Percentiles rank a stretch among this genome's conserved stretches.
Evolutionary conservation across 2,113 vertebrate species (phyloP).

Genomic region (Arizona elegans): DNA sequence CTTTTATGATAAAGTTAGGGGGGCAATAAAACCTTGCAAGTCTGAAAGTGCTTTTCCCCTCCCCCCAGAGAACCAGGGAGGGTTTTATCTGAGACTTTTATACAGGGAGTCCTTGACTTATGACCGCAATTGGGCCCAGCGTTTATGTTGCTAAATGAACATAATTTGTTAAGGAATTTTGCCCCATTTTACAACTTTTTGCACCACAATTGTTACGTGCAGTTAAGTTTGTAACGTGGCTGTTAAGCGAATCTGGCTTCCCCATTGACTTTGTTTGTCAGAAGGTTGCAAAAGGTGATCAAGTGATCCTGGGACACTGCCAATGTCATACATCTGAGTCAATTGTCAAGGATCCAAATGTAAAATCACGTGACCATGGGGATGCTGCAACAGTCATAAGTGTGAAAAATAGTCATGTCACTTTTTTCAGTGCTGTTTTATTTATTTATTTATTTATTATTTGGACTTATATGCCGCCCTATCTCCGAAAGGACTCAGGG

Average conservation of each 20-base stretch:
- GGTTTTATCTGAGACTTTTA: neutral
- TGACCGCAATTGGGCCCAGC: neutral
- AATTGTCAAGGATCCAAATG: neutral
- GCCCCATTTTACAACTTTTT: neutral
- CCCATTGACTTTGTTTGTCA: neutral
- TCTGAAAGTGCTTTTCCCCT: too few species aligned
- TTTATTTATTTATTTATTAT: too few species aligned
- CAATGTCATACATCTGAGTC: neutral
- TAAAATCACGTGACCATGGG: neutral
- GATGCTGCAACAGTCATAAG: neutral
- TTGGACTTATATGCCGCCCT: too few species aligned
- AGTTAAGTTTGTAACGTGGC: neutral
- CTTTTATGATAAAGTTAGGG: too few species aligned
- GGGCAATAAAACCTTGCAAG: too few species aligned
- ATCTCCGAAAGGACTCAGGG: too few species aligned
- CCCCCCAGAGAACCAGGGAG: neutral
- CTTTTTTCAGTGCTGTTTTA: neutral
- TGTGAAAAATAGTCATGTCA: neutral
- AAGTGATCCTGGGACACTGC: neutral
- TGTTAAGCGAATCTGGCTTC: neutral
- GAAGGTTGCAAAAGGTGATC: neutral
- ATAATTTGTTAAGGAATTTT: neutral
- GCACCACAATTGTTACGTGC: neutral
- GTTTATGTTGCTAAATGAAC: neutral
- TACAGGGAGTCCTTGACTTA: neutral